phyloP scores from a whole-genome alignment of 1,140 invertebrate species.

The Globodera ellingtonae region DNA sequence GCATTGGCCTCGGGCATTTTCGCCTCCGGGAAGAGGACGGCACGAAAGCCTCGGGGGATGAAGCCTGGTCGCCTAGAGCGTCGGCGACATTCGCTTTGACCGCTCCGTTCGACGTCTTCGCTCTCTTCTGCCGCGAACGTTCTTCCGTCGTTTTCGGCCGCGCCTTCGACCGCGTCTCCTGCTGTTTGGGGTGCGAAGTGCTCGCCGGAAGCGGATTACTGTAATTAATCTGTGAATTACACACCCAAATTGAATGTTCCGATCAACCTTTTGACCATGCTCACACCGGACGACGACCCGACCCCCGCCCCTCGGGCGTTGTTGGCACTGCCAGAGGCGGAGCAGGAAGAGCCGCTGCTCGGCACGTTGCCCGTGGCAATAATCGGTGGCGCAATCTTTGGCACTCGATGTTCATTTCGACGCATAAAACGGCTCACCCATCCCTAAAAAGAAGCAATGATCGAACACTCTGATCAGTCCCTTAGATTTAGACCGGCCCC shows the following conservation, averaged over 20 bases:
- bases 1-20: constrained; percentile 19
- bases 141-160: background rate
- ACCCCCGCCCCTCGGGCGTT: background rate
- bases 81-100: background rate
- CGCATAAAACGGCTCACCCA: constrained; percentile 51
- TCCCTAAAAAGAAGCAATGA: constrained; percentile 34
- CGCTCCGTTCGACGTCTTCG: background rate
- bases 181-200: background rate
- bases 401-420: constrained; percentile 42
- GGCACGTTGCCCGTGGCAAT: constrained; percentile 48
- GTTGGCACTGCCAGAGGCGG: background rate
- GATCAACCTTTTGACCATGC: constrained; percentile 7
- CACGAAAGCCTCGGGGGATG: background rate
- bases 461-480: no score
- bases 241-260: background rate
- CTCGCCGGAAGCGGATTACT: background rate
- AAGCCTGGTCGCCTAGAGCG: background rate
- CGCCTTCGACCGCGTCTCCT: constrained; percentile 13
- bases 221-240: background rate
- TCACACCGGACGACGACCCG: background rate
- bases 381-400: constrained; percentile 49
- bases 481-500: no score
- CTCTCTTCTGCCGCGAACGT: background rate
- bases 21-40: constrained; percentile 16
- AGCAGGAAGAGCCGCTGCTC: background rate